phyloP scores from a whole-genome alignment of 2,797 vertebrate genomes.

The Brachymystax lenok region DNA sequence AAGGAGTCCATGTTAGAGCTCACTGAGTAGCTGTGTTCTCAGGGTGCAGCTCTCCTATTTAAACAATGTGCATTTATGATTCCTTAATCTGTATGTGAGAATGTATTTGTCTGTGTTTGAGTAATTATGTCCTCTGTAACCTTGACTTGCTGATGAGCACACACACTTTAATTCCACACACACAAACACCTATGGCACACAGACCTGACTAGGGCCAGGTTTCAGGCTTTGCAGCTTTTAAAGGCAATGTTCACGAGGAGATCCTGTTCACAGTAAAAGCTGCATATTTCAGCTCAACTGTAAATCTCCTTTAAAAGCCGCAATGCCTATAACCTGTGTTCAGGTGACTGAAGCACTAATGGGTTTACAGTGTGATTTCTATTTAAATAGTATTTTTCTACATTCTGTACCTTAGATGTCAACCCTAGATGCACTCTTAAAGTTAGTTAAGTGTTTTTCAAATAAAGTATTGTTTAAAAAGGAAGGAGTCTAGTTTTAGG shows the following conservation, averaged over 20 bases:
- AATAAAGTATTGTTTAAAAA: conserved; percentile 42
- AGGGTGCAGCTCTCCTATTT: neutral
- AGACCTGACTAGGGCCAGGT: neutral
- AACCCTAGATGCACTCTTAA: conserved; percentile 14
- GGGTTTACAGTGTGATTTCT: neutral
- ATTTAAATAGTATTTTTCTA: conserved; percentile 35
- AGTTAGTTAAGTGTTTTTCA: conserved; percentile 30
- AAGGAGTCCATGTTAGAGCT: neutral
- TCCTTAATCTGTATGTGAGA: neutral
- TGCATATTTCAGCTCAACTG: neutral
- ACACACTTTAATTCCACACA: conserved; percentile 3
- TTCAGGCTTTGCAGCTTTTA: neutral
- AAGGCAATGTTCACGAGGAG: neutral
- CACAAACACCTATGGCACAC: neutral
- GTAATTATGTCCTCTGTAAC: neutral
- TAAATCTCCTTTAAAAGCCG: neutral
- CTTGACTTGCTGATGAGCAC: neutral
- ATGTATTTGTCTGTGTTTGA: neutral
- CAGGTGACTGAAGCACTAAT: neutral
- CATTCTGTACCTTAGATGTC: conserved; percentile 22
- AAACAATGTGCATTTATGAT: neutral
- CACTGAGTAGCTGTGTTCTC: neutral
- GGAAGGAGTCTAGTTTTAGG: neutral
- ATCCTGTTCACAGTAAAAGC: neutral
- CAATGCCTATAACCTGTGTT: neutral